phyloP scores from a whole-genome alignment of 2,113 vertebrate species.

The Periophthalmus modestus region DNA sequence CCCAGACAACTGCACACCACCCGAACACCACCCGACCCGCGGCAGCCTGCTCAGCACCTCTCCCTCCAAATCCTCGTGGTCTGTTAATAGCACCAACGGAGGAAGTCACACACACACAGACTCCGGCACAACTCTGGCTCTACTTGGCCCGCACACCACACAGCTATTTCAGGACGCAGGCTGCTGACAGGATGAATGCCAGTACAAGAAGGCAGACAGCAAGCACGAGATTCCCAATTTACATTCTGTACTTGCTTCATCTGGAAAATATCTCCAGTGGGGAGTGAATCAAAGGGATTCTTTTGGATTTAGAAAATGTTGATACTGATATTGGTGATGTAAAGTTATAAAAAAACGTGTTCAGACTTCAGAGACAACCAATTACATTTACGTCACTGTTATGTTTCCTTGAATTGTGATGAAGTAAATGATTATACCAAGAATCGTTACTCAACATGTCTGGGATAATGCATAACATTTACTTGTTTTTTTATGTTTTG shows the following conservation, averaged over 20 bases:
- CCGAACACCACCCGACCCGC: not conserved
- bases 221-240: slow-evolving; percentile 45
- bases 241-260: slow-evolving; percentile 23
- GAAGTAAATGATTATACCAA: no score
- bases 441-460: no score
- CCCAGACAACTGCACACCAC: not conserved
- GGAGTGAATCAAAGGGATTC: not conserved
- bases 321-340: no score
- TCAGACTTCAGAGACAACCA: no score
- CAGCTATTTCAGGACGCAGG: slow-evolving; percentile 63
- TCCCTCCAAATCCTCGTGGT: slow-evolving; percentile 25
- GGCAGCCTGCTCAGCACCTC: not conserved
- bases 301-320: no score
- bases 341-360: no score
- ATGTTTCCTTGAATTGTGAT: no score
- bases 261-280: slow-evolving; percentile 43
- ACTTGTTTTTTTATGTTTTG: no score
- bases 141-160: slow-evolving; percentile 50
- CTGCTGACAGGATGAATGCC: slow-evolving; percentile 49
- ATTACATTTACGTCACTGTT: no score
- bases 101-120: slow-evolving; percentile 41
- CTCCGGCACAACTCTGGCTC: slow-evolving; percentile 20
- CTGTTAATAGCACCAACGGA: slow-evolving; percentile 36
- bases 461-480: no score
- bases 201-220: slow-evolving; percentile 43